Percentiles rank a stretch among this genome's conserved stretches.
Evolutionary conservation across 2,797 vertebrate genomes (phyloP).

Genomic region (Myotis daubentonii): DNA sequence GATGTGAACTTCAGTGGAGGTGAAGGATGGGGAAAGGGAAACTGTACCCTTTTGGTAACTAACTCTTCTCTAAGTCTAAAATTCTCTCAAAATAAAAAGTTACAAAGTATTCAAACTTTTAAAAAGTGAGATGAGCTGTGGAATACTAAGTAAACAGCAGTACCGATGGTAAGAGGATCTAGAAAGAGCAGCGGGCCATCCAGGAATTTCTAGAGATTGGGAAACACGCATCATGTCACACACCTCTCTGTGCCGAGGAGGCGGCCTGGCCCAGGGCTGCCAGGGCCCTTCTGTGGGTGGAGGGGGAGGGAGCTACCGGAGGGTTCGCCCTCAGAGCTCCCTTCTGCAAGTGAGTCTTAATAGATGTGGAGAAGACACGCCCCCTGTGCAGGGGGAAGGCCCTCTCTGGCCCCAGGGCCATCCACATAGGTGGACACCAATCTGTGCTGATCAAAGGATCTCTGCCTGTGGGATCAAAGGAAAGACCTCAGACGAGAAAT

Average conservation of each 20-base stretch:
- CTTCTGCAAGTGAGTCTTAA: background rate
- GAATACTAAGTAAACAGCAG: background rate
- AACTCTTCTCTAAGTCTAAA: conserved; percentile 30
- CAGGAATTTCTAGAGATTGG: background rate
- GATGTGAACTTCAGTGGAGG: background rate
- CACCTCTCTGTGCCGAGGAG: background rate
- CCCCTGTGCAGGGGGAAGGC: background rate
- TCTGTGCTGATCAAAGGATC: background rate
- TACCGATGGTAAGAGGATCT: background rate
- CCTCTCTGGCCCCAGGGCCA: background rate
- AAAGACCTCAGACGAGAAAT: background rate
- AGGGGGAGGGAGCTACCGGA: background rate
- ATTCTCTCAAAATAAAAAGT: conserved; percentile 49
- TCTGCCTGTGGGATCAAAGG: background rate
- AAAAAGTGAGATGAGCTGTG: background rate
- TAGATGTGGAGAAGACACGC: background rate
- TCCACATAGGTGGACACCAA: background rate
- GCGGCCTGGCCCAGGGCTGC: background rate
- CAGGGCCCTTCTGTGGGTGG: background rate
- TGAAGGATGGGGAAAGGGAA: background rate
- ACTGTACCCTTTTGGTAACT: background rate
- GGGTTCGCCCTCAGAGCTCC: background rate
- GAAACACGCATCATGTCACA: background rate
- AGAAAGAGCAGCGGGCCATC: background rate
- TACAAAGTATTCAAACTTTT: conserved; percentile 35